These are phyloP conservation scores for Phalanger gymnotis DNA, from an alignment of 2,797 vertebrate species.

Conservation along the genomic window DNA sequence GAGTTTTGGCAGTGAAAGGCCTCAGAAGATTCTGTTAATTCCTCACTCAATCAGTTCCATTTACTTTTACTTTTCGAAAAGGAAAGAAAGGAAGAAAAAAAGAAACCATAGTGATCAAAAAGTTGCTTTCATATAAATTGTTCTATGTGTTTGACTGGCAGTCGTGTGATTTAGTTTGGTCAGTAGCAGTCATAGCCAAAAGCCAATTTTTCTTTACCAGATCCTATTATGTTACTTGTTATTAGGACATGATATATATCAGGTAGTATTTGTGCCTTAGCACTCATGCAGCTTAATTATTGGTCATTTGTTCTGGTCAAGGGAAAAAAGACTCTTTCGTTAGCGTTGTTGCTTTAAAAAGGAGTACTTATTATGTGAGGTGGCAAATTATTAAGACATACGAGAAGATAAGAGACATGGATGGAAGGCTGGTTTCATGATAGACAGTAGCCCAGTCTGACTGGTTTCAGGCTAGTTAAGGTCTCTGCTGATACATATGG, in stretches of 20 bases:
- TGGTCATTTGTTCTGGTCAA: slow-evolving; percentile 56
- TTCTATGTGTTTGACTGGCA: slow-evolving; percentile 46
- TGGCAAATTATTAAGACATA: slow-evolving; percentile 22
- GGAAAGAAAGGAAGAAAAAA: not conserved
- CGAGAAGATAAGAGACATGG: not conserved
- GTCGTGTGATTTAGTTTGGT: slow-evolving; percentile 51
- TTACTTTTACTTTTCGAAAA: slow-evolving; percentile 34
- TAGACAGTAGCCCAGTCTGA: not conserved
- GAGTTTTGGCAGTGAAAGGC: slow-evolving; percentile 33
- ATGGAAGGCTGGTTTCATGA: not conserved
- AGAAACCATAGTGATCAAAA: slow-evolving; percentile 13
- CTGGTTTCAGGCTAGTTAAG: not conserved
- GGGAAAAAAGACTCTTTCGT: slow-evolving; percentile 47
- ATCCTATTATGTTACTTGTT: slow-evolving; percentile 55
- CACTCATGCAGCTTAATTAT: slow-evolving; percentile 46
- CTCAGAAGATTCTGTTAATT: not conserved
- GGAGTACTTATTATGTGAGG: slow-evolving; percentile 39
- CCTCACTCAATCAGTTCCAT: slow-evolving; percentile 23
- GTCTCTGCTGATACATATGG: not conserved
- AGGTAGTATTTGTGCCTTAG: slow-evolving; percentile 37
- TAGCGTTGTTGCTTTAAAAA: slow-evolving; percentile 52
- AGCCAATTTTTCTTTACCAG: slow-evolving; percentile 68
- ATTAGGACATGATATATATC: slow-evolving; percentile 37
- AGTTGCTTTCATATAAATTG: slow-evolving; percentile 17
- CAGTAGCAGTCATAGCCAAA: slow-evolving; percentile 49